Base-by-base conservation (phyloP, 2,113 vertebrate genomes). In the Ahaetulla prasina region DNA sequence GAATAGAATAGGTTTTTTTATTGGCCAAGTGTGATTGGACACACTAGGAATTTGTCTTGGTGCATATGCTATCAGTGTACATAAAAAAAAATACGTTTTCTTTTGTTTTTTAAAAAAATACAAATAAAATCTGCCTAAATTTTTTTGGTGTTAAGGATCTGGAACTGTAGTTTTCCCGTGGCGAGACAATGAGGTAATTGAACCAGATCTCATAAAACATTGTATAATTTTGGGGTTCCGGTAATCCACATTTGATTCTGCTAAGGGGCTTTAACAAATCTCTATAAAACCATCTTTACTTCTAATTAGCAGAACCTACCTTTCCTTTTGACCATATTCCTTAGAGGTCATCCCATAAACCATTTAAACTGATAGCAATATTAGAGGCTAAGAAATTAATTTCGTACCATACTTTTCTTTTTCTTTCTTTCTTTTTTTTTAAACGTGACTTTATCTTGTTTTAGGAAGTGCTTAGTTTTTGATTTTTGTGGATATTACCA, bases 401-500 rank as follows among this genome's bases (percentile, higher is more conserved):
- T 97, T 97, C 95, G 95, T 84, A 93, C 96, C 43, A 96, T 96
- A 96, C 96, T 80, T 3, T 80, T 74, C n/a, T 16, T 74, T 74
- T 35, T 35, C n/a, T 39, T 39, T 74, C 60, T 93, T 92, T 97
- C 96, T 57, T 96, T 97, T 96, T 97, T 84, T 91, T n/a, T 50
- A 49, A 86, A 88, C 96, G 97, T 96, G 97, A 98, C 97, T 97
- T 97, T 97, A 97, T 98, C 97, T 97, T 94, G 94, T 97, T 97
- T 96, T 89, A 96, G 86, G 95, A 98, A 98, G 96, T 97, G 97
- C 97, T 98, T 98, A 96, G 97, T 97, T 96, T 97, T 96, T 97
- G 97, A 98, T 98, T 97, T 92, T 97, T 97, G 97, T 97, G 97
- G 97, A 96, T 98, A 97, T 97, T 97, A 97, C 97, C 97, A 97